Conservation (phyloP, 2,888 invertebrate genomes). For the Steromphala cineraria region DNA sequence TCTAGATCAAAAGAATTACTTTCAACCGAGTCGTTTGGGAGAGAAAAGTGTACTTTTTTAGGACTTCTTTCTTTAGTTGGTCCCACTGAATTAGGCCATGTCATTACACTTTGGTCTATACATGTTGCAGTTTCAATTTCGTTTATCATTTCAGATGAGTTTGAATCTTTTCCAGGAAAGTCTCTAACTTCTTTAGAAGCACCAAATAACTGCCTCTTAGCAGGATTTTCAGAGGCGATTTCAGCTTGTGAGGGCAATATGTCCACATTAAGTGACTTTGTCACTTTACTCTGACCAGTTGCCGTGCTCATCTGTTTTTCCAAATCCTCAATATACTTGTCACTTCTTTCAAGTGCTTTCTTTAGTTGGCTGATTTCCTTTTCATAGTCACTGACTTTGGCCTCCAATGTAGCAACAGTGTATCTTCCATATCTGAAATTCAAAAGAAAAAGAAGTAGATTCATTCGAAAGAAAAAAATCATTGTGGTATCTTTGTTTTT, state of each 20-base stretch:
- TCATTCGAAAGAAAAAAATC: no score
- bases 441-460: background rate
- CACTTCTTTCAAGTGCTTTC: conserved; percentile 70
- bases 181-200: conserved; percentile 3
- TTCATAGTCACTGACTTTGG: conserved; percentile 66
- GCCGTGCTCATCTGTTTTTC: conserved; percentile 29
- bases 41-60: conserved; percentile 61
- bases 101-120: background rate
- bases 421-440: conserved; percentile 68
- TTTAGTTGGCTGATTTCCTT: conserved; percentile 68
- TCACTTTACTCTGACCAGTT: conserved; percentile 26
- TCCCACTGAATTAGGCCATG: background rate
- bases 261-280: no score
- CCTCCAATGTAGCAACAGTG: conserved; percentile 70
- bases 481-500: no score
- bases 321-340: conserved; percentile 69
- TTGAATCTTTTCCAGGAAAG: background rate
- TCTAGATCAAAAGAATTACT: conserved; percentile 68
- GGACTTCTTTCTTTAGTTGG: background rate
- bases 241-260: conserved; percentile 33
- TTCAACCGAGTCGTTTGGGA: conserved; percentile 47
- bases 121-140: background rate
- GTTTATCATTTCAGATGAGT: background rate
- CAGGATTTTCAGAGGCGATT: conserved; percentile 36
- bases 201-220: conserved; percentile 51